Percentiles rank a stretch among this genome's conserved stretches.
phyloP scores from a whole-genome alignment of 2,113 vertebrate genomes.

The Choloepus hoffmanni region DNA sequence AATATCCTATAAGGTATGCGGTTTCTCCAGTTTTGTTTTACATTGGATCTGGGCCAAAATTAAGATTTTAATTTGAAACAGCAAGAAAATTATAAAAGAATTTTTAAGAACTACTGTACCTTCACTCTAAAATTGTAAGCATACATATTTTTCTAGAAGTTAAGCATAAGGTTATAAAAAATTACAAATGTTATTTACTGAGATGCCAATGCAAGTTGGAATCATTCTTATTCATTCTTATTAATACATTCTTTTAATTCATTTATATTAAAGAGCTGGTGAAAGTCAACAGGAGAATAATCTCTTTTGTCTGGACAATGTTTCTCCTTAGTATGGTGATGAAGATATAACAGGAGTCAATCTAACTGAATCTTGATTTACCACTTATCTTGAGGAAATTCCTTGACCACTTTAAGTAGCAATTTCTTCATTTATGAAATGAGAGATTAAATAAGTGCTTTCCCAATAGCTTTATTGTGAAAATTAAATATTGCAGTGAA shows the following conservation, averaged over 20 bases:
- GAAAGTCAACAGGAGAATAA: background rate
- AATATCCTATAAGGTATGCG: background rate
- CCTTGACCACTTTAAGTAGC: background rate
- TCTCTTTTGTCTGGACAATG: background rate
- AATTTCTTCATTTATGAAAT: conserved; percentile 33
- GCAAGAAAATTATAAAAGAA: conserved; percentile 2
- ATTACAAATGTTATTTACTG: background rate
- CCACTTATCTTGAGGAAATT: background rate
- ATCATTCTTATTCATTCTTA: background rate
- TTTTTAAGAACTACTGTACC: background rate
- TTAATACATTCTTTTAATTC: conserved; percentile 21
- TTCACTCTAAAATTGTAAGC: background rate
- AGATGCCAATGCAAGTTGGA: background rate
- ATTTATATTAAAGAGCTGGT: background rate
- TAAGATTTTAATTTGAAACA: conserved; percentile 53
- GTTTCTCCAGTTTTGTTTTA: background rate
- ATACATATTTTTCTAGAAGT: background rate
- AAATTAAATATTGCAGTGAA: conserved; percentile 32
- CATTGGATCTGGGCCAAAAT: background rate
- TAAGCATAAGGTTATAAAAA: conserved; percentile 32
- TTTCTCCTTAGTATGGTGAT: background rate
- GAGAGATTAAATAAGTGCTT: background rate
- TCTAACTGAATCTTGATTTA: background rate
- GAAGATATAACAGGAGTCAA: background rate
- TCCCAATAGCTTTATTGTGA: background rate